phyloP scores from a whole-genome alignment of 2,888 invertebrate genomes.

The Athrips mouffetella region DNA sequence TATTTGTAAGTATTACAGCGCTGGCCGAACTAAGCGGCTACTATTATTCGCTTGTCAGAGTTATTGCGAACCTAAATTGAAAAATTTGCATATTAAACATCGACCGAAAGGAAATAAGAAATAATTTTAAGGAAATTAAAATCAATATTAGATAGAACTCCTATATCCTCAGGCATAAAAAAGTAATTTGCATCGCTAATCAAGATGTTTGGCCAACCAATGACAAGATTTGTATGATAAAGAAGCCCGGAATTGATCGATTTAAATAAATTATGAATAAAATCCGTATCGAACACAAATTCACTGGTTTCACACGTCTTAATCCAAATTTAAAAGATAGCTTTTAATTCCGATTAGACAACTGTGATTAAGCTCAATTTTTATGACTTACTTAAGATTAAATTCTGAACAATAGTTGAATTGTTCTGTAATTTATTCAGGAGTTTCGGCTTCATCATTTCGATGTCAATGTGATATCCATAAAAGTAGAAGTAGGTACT shows the following conservation, averaged over 20 bases:
- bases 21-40: too few species aligned
- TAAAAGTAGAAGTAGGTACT: too few species aligned
- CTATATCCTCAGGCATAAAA: conserved; percentile 23
- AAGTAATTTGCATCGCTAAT: conserved; percentile 40
- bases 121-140: conserved; percentile 28
- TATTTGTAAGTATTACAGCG: too few species aligned
- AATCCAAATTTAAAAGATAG: conserved; percentile 5
- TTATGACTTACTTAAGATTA: conserved; percentile 16
- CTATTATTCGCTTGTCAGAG: too few species aligned
- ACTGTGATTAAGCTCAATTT: conserved; percentile 7
- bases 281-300: conserved; percentile 24
- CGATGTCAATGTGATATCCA: not conserved
- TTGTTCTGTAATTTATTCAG: not conserved
- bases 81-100: conserved; percentile 10
- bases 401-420: not conserved
- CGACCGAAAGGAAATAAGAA: conserved; percentile 15
- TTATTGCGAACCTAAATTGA: too few species aligned
- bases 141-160: conserved; percentile 39
- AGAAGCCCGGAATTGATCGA: conserved; percentile 27
- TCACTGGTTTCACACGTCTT: conserved; percentile 16
- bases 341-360: not conserved
- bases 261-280: conserved; percentile 26
- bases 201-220: conserved; percentile 41
- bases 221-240: conserved; percentile 43
- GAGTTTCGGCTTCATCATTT: not conserved